Conservation (phyloP, 2,888 invertebrate species). For the Glaucopsyche alexis region DNA sequence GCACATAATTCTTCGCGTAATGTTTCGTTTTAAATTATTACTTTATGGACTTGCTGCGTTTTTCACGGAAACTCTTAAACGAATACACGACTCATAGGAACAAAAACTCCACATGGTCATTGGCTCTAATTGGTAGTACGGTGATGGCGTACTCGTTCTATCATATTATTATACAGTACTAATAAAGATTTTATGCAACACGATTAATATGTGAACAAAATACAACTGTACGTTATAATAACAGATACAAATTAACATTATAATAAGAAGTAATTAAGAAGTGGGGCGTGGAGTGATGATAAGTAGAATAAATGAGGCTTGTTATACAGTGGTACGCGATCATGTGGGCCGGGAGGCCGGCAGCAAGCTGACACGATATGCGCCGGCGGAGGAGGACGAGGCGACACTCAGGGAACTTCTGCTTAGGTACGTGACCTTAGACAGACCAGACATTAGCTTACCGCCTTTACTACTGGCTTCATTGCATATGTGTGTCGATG, state of each 20-base stretch:
- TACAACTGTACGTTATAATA: background rate
- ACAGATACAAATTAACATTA: background rate
- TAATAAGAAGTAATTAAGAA: background rate
- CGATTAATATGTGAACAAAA: background rate
- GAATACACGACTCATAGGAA: slow-evolving; percentile 25
- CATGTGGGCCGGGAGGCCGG: slow-evolving; percentile 80
- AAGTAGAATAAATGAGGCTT: slow-evolving; percentile 64
- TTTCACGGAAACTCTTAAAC: background rate
- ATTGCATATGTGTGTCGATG: slow-evolving; percentile 60
- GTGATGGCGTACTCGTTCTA: slow-evolving; percentile 42
- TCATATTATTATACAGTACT: too few species aligned
- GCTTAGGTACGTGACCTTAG: slow-evolving; percentile 87
- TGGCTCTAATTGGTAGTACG: slow-evolving; percentile 69
- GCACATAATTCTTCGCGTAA: background rate
- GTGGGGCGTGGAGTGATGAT: background rate
- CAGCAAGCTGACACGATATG: slow-evolving; percentile 86
- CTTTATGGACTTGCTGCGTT: background rate
- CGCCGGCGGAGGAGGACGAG: slow-evolving; percentile 93
- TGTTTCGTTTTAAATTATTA: background rate
- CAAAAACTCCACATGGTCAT: slow-evolving; percentile 54
- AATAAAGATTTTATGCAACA: background rate
- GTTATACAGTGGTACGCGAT: slow-evolving; percentile 77
- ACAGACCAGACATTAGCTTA: slow-evolving; percentile 60
- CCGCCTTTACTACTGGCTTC: slow-evolving; percentile 70
- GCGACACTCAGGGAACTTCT: slow-evolving; percentile 96